Conservation (phyloP, 2,888 invertebrate genomes). For the Drosophila picticornis region DNA sequence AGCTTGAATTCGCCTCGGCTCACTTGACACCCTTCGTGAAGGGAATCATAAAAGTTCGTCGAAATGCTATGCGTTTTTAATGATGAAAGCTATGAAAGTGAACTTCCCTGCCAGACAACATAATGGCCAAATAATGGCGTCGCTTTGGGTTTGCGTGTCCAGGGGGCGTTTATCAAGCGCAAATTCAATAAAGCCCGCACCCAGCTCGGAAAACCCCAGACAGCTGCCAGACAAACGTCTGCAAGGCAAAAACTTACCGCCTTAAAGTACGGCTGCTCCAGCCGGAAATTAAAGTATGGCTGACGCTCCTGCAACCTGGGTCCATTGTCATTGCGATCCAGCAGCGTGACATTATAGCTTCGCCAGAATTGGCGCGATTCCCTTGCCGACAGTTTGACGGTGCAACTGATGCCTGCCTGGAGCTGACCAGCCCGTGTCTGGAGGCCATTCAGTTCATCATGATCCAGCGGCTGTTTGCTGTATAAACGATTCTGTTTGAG, state of each 20-base stretch:
- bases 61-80: constrained; percentile 75
- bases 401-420: constrained; percentile 82
- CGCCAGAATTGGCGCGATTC: constrained; percentile 56
- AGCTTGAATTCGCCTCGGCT: constrained; percentile 38
- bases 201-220: constrained; percentile 53
- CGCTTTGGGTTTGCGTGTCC: constrained; percentile 55
- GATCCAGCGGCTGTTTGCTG: constrained; percentile 85
- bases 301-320: constrained; percentile 88
- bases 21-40: constrained; percentile 39
- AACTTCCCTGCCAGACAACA: constrained; percentile 57
- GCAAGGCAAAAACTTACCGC: constrained; percentile 75
- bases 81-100: constrained; percentile 53
- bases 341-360: constrained; percentile 86
- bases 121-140: constrained; percentile 69
- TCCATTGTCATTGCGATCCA: constrained; percentile 97
- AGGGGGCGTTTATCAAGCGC: constrained; percentile 62
- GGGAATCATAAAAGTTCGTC: constrained; percentile 63
- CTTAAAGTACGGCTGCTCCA: constrained; percentile 83
- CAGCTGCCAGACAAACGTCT: constrained; percentile 68
- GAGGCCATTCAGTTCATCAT: constrained; percentile 85
- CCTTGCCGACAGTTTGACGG: constrained; percentile 78
- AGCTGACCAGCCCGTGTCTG: constrained; percentile 76
- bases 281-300: constrained; percentile 70
- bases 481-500: constrained; percentile 84
- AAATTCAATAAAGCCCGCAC: constrained; percentile 76